A percentile compares a stretch with the other conserved stretches of the same genome.
These are phyloP conservation scores for Procavia capensis DNA, from an alignment of 2,113 vertebrate species.

Conservation along the genomic window DNA sequence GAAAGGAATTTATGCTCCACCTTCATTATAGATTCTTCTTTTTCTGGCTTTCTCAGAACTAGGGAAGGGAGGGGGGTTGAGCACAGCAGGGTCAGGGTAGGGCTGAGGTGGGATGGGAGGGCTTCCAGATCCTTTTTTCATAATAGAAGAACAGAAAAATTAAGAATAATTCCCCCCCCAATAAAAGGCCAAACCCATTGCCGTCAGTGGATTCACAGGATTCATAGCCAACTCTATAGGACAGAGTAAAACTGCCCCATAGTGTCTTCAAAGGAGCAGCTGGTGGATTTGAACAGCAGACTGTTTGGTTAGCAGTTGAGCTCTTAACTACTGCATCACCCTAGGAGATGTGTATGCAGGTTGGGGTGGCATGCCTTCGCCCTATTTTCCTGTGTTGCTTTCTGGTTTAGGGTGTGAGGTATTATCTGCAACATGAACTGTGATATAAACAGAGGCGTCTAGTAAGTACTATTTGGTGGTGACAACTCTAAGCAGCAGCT, in stretches of 20 bases:
- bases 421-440: neutral
- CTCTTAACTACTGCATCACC: too few relatives aligned
- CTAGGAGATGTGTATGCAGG: neutral
- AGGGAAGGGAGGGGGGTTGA: neutral
- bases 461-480: neutral
- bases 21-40: slow-evolving; percentile 22
- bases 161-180: too few relatives aligned
- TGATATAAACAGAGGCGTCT: neutral
- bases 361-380: neutral
- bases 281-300: too few relatives aligned
- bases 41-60: neutral
- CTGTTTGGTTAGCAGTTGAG: too few relatives aligned
- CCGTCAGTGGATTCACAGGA: too few relatives aligned
- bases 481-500: neutral
- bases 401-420: neutral
- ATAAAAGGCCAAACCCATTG: too few relatives aligned
- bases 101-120: neutral
- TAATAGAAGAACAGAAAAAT: neutral
- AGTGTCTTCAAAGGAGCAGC: too few relatives aligned
- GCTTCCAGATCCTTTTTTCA: neutral
- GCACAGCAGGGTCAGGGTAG: neutral
- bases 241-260: too few relatives aligned
- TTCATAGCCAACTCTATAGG: too few relatives aligned
- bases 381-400: neutral
- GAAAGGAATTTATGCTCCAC: slow-evolving; percentile 48